Evolutionary conservation across 2,113 vertebrate species (phyloP).

Genomic region (Neolamprologus devosi): DNA sequence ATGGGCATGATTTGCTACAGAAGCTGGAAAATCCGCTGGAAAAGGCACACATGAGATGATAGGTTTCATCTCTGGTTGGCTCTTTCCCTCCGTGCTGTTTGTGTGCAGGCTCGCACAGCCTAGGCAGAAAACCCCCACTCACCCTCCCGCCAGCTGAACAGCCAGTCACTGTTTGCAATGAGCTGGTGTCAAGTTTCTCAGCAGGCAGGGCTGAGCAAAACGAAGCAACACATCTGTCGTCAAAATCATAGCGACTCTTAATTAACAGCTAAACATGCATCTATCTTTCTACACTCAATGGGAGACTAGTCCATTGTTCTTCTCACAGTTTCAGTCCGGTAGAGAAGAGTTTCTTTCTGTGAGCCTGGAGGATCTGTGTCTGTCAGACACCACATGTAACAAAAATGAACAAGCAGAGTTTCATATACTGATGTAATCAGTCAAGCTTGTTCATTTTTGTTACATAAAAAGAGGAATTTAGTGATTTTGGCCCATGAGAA

Average conservation of each 20-base stretch:
- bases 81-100: background rate
- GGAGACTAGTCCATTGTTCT: background rate
- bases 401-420: background rate
- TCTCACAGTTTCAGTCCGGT: background rate
- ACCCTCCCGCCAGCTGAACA: background rate
- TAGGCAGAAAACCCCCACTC: background rate
- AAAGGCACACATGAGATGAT: accelerated
- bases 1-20: background rate
- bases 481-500: background rate
- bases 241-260: background rate
- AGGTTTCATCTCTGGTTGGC: background rate
- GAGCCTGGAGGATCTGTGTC: background rate
- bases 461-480: background rate
- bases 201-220: background rate
- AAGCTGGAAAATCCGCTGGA: background rate
- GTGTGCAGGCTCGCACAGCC: background rate
- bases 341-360: background rate
- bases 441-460: accelerated
- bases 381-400: background rate
- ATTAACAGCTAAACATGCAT: accelerated
- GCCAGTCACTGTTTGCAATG: background rate
- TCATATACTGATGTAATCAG: background rate
- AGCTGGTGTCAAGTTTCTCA: background rate
- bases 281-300: background rate
- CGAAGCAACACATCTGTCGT: background rate